Evolutionary conservation across 2,113 vertebrate genomes (phyloP).

Genomic region (Atherinomorus stipes): DNA sequence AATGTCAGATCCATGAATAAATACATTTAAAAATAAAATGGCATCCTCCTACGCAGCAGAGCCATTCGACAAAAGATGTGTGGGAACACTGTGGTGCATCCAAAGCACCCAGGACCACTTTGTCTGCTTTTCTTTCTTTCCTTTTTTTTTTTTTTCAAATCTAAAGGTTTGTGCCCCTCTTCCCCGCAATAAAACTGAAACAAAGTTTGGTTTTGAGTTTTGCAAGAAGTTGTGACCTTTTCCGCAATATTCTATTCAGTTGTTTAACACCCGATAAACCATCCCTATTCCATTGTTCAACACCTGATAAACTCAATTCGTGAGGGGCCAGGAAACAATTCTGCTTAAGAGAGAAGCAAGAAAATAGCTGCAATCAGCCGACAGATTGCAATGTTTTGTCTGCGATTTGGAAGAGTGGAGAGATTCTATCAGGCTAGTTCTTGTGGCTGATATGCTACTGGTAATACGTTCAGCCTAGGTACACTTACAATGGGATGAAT

Average conservation of each 20-base stretch:
- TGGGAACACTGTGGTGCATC: constrained; percentile 41
- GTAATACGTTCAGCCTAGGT: constrained; percentile 71
- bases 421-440: constrained; percentile 72
- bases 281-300: constrained; percentile 61
- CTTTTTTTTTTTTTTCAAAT: constrained; percentile 21
- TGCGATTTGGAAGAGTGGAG: constrained; percentile 74
- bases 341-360: constrained; percentile 65
- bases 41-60: constrained; percentile 59
- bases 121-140: constrained; percentile 9
- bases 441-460: constrained; percentile 63
- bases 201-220: constrained; percentile 68
- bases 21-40: constrained; percentile 77
- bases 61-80: constrained; percentile 46
- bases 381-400: constrained; percentile 76
- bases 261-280: constrained; percentile 69
- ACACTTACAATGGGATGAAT: constrained; percentile 63
- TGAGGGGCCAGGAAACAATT: constrained; percentile 72
- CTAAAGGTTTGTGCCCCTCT: constrained; percentile 54
- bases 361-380: constrained; percentile 75
- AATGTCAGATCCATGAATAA: constrained; percentile 79
- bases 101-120: constrained; percentile 34
- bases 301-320: constrained; percentile 72
- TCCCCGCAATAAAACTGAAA: constrained; percentile 50
- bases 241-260: constrained; percentile 49
- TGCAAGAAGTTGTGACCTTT: constrained; percentile 49